Evolutionary conservation across 2,888 invertebrate genomes (phyloP), one percentile per base, ranked within the genome.

Genomic region (Amiota mariae): DNA sequence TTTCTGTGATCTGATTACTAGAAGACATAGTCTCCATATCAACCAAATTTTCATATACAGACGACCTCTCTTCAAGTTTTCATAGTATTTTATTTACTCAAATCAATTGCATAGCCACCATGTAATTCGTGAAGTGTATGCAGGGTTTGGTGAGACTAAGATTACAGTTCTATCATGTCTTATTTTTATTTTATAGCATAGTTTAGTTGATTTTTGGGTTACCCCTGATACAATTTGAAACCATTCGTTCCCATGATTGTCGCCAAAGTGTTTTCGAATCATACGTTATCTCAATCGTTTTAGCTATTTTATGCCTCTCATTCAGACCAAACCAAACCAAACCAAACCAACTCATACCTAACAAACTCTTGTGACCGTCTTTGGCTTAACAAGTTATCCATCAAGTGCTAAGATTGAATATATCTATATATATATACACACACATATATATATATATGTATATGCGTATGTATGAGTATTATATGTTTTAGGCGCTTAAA

Each of bases 221-320:
- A 68, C 56, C 36, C 3, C 36, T 2, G 36, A 36, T 36, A 6
- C 36, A 36, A 36, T 36, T 36, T 18, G 13, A 46, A 18, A 67
- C 74, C 76, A 82, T 78, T 80, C 77, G 81, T 86, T 84, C 84
- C 86, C 84, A 84, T 84, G 84, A 85, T 86, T 84, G 86, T 84
- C 84, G 84, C 84, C 86, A 86, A 86, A 86, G 84, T 84, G 78
- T 83, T 85, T 82, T 85, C 80, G 81, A 82, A 82, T 86, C 85
- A 86, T 85, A 82, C 82, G 78, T 85, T 77, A 77, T 78, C 77
- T 71, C 78, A 75, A 78, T 68, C 54, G 67, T 20, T 68, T 68
- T 68, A 54, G 67, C 13, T 36, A 46, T 64, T 13, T 64, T 64
- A 18, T 66, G 2, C 49, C 49, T 66, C 15, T 47, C 18, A 18